Evolutionary conservation across 1,140 invertebrate species (phyloP), one percentile per base, ranked within the genome.

Genomic region (Phenacoccus solenopsis): DNA sequence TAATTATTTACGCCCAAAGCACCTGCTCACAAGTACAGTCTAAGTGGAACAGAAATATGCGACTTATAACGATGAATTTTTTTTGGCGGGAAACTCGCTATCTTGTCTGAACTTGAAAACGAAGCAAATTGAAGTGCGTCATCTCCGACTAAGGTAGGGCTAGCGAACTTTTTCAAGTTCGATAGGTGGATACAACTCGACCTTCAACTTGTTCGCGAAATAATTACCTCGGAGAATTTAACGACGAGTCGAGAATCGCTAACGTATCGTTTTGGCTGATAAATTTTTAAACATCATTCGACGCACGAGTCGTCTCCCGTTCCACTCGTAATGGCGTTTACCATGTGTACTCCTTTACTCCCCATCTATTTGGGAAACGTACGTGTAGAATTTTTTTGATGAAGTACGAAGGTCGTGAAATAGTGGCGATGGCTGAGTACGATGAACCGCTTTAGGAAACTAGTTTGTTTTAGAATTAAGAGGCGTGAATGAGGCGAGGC

Each of bases 141-240:
- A n/a, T 49, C 38, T n/a, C 38, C 20, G 13, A 49, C 38, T 10
- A 2, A 49, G 16, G 16, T 16, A n/a, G 38, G 38, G 38, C 38
- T 49, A 49, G 38, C 38, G 38, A 49, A 49, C 38, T 49, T 49
- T 49, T 49, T 49, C 38, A 49, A 49, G 38, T 49, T 49, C 38
- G 20, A n/a, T 49, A 49, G 4, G 38, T 49, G 3, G 38, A 3
- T 49, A 13, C 38, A n/a, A n/a, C 38, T 49, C 38, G 38, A 49
- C 38, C 38, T 49, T 49, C 38, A 49, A 49, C 38, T 49, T 49
- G 38, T 9, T 9, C 38, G 20, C 12, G 20, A 49, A 49, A n/a
- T 49, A 49, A 49, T 49, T 16, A 49, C 38, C 38, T 49, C 38
- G 3, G 3, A 16, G 38, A n/a, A n/a, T n/a, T n/a, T n/a, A n/a